phyloP scores from a whole-genome alignment of 2,113 vertebrate genomes.

The Euleptes europaea region DNA sequence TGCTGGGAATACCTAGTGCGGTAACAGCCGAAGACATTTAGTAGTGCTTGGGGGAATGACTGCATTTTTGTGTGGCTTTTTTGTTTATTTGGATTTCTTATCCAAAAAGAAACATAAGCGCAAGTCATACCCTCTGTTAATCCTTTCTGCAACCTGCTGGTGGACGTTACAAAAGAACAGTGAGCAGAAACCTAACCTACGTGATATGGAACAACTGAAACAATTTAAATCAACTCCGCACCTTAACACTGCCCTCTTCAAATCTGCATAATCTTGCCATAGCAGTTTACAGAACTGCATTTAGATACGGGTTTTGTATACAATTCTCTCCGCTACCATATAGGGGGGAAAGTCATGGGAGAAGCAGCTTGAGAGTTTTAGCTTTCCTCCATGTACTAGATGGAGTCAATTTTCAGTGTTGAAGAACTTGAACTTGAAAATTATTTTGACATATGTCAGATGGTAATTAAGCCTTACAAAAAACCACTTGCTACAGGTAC shows the following conservation, averaged over 20 bases:
- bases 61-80: not conserved
- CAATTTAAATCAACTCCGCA: not conserved
- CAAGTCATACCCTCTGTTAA: not conserved
- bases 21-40: too few relatives aligned
- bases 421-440: not conserved
- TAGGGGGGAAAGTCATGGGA: not conserved
- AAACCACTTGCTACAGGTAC: not conserved
- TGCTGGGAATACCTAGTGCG: too few relatives aligned
- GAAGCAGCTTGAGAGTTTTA: not conserved
- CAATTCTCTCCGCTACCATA: not conserved
- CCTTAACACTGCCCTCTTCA: not conserved
- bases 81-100: not conserved
- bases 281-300: not conserved
- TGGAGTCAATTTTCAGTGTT: not conserved
- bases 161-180: not conserved
- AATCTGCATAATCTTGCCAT: not conserved
- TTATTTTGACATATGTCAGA: fast-evolving
- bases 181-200: not conserved
- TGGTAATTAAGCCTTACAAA: not conserved
- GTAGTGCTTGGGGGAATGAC: not conserved
- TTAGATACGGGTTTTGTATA: not conserved
- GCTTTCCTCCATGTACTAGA: not conserved
- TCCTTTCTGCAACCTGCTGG: not conserved
- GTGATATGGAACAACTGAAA: not conserved
- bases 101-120: not conserved